Base-by-base conservation (phyloP, 1,140 invertebrate species). In the Drosophila pruinosa region DNA sequence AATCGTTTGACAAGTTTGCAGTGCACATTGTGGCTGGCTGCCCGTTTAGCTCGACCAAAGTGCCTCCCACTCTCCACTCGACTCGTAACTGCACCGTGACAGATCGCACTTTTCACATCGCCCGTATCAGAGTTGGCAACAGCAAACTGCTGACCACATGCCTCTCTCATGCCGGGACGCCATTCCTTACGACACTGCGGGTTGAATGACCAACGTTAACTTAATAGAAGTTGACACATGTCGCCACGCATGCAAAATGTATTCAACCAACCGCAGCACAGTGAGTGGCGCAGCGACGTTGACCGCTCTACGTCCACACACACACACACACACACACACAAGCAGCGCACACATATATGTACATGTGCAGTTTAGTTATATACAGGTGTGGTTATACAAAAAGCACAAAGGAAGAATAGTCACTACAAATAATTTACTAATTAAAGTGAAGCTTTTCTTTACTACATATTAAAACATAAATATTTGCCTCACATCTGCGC, bases 171-270 rank as follows among this genome's bases (percentile, higher is more conserved):
- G 53, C 43, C 38, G 38, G 36, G 1, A n/a, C 26, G 15, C 8
- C 4, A 12, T 7, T 41, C 14, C 21, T 15, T 21, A 22, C 12
- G n/a, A 28, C 15, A 14, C 24, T 67, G 53, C 61, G 81, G 48
- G 80, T 83, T 85, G 81, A 85, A 85, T 85, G 80, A 85, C 80
- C 80, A 85, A 48, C 81, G 64, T 64, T 85, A 85, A 85, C 80
- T 85, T 85, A 85, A 85, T 85, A 85, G 80, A 85, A 86, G 81
- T 85, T 86, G 80, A 86, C 80, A 85, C 81, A 85, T 85, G 80
- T 85, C 81, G 80, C 80, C 80, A 85, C 80, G 80, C 80, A 86
- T 85, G 80, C 80, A 85, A 85, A 85, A 80, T 85, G 76, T 72
- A 85, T 85, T 86, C 73, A 80, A 57, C 81, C 81, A 77, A 85